Evolutionary conservation across 2,113 vertebrate genomes (phyloP).

Genomic region (Dipodomys merriami): DNA sequence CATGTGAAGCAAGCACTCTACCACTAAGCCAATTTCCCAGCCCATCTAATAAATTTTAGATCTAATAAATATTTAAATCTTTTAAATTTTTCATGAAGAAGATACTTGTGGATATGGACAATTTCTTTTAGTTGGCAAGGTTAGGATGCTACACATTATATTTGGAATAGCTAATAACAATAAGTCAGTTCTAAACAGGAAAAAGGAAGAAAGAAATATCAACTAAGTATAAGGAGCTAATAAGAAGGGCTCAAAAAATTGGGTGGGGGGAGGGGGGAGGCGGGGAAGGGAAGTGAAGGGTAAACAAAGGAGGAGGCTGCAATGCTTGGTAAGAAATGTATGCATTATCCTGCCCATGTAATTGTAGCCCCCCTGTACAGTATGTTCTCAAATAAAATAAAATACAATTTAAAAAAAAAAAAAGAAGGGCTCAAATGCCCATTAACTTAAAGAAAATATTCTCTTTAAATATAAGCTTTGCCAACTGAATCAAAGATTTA

Average conservation of each 20-base stretch:
- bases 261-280: too few relatives aligned
- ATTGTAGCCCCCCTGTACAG: too few relatives aligned
- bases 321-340: too few relatives aligned
- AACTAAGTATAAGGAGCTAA: neutral
- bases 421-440: neutral
- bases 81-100: neutral
- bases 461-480: neutral
- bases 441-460: neutral
- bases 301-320: too few relatives aligned
- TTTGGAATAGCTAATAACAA: conserved; percentile 34
- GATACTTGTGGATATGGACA: neutral
- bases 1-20: too few relatives aligned
- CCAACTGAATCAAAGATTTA: neutral
- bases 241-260: too few relatives aligned
- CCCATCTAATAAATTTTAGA: neutral
- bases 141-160: neutral
- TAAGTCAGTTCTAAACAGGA: neutral
- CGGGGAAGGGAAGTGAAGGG: too few relatives aligned
- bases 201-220: neutral
- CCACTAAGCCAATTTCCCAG: too few relatives aligned
- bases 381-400: too few relatives aligned
- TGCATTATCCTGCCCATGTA: too few relatives aligned
- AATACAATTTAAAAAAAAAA: too few relatives aligned
- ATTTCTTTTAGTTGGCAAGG: conserved; percentile 13
- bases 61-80: neutral